Percentiles rank a stretch among this genome's conserved stretches.
Conservation (phyloP, 1,140 invertebrate genomes). For the Drosophila burlai region DNA sequence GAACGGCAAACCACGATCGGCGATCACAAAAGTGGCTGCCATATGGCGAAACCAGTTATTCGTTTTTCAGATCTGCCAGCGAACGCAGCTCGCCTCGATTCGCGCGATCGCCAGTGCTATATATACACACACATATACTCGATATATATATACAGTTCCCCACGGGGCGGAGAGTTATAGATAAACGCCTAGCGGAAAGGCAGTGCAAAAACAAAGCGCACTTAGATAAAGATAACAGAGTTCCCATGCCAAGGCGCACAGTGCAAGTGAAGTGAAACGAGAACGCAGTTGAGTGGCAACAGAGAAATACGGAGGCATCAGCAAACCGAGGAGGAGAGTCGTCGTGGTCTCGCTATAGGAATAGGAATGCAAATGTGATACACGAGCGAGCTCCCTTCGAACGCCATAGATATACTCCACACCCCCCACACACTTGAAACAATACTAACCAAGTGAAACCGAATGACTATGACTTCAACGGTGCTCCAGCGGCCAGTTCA, state of each 20-base stretch:
- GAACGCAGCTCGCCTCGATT: conserved; percentile 37
- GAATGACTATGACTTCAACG: conserved; percentile 84
- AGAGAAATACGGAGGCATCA: conserved; percentile 11
- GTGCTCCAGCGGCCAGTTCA: conserved; percentile 74
- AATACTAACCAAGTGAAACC: conserved; percentile 32
- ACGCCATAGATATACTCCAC: conserved; percentile 8
- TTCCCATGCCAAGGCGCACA: conserved; percentile 49
- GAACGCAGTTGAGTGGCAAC: conserved; percentile 57
- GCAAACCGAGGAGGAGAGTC: conserved; percentile 13
- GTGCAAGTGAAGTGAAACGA: conserved; percentile 58
- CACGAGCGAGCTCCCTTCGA: conserved; percentile 27
- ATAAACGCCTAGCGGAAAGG: conserved; percentile 25
- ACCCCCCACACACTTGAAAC: conserved; percentile 7
- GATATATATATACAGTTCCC: conserved; percentile 21
- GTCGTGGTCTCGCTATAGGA: conserved; percentile 12
- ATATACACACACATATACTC: neutral
- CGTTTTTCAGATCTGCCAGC: conserved; percentile 59
- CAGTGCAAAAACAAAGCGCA: conserved; percentile 39
- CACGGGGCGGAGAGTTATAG: conserved; percentile 32
- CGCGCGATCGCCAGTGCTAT: conserved; percentile 33
- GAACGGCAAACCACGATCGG: conserved; percentile 6
- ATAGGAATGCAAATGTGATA: conserved; percentile 68
- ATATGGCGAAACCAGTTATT: conserved; percentile 80
- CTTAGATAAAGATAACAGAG: conserved; percentile 47
- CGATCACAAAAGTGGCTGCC: conserved; percentile 69